Evolutionary conservation across 2,797 vertebrate species (phyloP).

Genomic region (Poeciliopsis paucimaculata): DNA sequence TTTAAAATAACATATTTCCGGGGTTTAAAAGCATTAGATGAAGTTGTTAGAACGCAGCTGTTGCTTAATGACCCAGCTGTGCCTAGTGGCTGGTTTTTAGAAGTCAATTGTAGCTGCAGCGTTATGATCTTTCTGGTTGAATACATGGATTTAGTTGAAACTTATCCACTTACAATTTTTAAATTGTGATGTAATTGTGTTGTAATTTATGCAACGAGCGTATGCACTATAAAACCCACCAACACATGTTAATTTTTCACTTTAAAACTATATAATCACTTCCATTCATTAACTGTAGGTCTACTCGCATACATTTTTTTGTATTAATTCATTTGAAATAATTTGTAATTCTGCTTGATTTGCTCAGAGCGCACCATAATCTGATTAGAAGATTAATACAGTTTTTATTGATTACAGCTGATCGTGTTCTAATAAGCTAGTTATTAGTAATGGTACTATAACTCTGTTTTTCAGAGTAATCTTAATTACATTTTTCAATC

Average conservation of each 20-base stretch:
- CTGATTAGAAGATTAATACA: neutral
- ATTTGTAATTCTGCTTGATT: neutral
- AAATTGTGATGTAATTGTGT: neutral
- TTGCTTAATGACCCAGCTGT: conserved; percentile 42
- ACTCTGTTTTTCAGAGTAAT: neutral
- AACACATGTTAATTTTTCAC: neutral
- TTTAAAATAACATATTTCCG: neutral
- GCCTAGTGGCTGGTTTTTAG: neutral
- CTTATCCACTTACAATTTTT: neutral
- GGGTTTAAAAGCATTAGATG: neutral
- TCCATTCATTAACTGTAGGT: neutral
- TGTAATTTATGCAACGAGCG: neutral
- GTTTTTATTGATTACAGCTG: neutral
- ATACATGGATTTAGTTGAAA: neutral
- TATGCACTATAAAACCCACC: neutral
- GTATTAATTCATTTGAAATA: neutral
- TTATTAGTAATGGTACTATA: neutral
- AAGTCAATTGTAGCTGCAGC: neutral
- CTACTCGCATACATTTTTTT: neutral
- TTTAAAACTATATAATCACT: neutral
- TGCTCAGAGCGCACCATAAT: neutral
- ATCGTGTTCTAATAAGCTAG: neutral
- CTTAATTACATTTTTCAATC: no score
- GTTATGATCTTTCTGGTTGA: neutral
- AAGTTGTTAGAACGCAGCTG: conserved; percentile 24